Base-by-base conservation (phyloP, 2,888 invertebrate genomes). In the Gasteruption jaculator region DNA sequence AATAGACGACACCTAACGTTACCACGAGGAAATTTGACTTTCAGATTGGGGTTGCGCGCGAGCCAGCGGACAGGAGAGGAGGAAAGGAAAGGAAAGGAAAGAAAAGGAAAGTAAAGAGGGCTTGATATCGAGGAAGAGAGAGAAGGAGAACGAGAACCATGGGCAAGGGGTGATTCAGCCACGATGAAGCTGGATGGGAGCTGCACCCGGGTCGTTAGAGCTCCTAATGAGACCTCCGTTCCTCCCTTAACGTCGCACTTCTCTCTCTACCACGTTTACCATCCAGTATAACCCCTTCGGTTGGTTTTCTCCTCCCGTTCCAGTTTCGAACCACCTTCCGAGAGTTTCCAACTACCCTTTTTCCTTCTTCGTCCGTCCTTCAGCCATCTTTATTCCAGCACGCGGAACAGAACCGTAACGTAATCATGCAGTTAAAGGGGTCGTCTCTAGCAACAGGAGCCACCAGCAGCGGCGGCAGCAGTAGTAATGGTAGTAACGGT, bases 141-240 rank as follows among this genome's bases (percentile, higher is more conserved):
- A 45, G 45, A 34, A 32, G 39, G 38, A 43, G 39, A 38, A 34
- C 39, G 39, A 36, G 45, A 33, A 34, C 33, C 33, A 33, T 43
- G 15, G 31, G 43, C 22, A 34, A 51, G 50, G 54, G 60, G 59
- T 58, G 59, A 60, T 60, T 61, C 63, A 60, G 57, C 7, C 54
- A 53, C 50, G 49, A 53, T 22, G 10, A 10, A 38, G 48, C 45
- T 50, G 49, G 52, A 50, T 51, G 55, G 60, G 55, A 55, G 54
- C 56, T 57, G 59, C 61, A 61, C 60, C 58, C 63, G 64, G 68
- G 63, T 68, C 68, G 68, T 68, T 68, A 68, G 63, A 68, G 68
- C 68, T 63, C 64, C 66, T 68, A 68, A 68, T 68, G 68, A 68
- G 68, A 64, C 34, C 32, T 27, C 20, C 29, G 29, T 31, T 15